phyloP scores from a whole-genome alignment of 2,888 invertebrate species.

The Elysia crispata region DNA sequence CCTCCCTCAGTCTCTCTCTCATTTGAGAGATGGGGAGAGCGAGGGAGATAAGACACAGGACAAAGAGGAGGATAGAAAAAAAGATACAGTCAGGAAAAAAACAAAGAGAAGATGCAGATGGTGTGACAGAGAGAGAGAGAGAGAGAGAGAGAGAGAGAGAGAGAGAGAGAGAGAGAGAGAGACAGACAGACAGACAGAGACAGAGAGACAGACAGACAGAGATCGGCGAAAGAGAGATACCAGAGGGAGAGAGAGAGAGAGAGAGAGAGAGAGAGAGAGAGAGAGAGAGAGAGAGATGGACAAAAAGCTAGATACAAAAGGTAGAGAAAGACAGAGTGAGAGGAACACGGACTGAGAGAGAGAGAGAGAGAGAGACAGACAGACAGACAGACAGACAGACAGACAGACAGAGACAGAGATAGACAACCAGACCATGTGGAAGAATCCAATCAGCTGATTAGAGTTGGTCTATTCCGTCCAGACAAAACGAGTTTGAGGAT shows the following conservation, averaged over 20 bases:
- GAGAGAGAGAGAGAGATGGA: neutral
- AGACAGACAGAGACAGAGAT: neutral
- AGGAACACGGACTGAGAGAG: neutral
- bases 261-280: slow-evolving; percentile 11
- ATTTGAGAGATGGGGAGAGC: too few species aligned
- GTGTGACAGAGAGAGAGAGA: slow-evolving; percentile 5
- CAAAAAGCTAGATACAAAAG: neutral
- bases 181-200: too few species aligned
- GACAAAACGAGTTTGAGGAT: too few species aligned
- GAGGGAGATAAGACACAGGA: too few species aligned
- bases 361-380: neutral
- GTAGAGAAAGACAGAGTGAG: neutral
- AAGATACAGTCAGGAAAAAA: too few species aligned
- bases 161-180: too few species aligned
- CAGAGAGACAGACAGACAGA: neutral
- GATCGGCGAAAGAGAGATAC: too few species aligned
- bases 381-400: slow-evolving; percentile 5
- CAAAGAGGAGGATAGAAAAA: too few species aligned
- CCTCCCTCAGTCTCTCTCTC: too few species aligned
- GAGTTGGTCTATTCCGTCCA: too few species aligned
- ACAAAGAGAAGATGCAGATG: neutral
- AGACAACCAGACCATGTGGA: neutral
- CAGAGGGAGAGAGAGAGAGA: slow-evolving; percentile 21
- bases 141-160: too few species aligned
- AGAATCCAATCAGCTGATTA: neutral